A percentile compares a stretch with the other conserved stretches of the same genome.
These are phyloP conservation scores for Dinocampus coccinellae DNA, from an alignment of 2,888 invertebrate species.

Conservation along the genomic window DNA sequence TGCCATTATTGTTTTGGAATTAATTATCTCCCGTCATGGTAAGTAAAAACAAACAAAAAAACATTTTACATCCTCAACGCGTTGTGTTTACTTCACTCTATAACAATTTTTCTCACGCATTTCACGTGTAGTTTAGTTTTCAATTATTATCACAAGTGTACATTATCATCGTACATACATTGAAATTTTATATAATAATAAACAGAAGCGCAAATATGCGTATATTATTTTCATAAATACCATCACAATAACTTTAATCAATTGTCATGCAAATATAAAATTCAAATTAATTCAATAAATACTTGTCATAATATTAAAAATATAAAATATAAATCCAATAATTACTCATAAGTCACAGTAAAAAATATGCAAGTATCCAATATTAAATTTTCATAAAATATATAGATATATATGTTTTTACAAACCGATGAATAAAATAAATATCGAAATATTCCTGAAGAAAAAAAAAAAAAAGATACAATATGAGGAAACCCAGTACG, in stretches of 20 bases:
- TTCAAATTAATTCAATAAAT: not conserved
- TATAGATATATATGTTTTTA: too few species aligned
- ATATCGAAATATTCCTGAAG: not conserved
- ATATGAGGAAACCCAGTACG: not conserved
- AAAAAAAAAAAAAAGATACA: not conserved
- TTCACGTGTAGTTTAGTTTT: not conserved
- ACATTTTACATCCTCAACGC: too few species aligned
- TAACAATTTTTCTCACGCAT: not conserved
- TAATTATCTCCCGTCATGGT: slow-evolving; percentile 45
- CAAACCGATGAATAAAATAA: not conserved
- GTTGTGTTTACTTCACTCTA: not conserved
- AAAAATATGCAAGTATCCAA: not conserved
- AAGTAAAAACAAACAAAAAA: slow-evolving; percentile 17
- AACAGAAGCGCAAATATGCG: not conserved
- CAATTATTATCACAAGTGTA: not conserved
- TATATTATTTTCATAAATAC: not conserved
- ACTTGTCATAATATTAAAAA: not conserved
- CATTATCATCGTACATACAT: not conserved
- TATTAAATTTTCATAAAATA: not conserved
- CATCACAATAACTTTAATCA: not conserved
- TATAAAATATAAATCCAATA: not conserved
- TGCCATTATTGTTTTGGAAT: slow-evolving; percentile 44
- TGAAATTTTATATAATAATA: not conserved
- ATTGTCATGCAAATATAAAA: not conserved
- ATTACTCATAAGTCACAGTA: not conserved